phyloP scores from a whole-genome alignment of 64 coral and sea anemone genomes.

The Anthopleura sola region DNA sequence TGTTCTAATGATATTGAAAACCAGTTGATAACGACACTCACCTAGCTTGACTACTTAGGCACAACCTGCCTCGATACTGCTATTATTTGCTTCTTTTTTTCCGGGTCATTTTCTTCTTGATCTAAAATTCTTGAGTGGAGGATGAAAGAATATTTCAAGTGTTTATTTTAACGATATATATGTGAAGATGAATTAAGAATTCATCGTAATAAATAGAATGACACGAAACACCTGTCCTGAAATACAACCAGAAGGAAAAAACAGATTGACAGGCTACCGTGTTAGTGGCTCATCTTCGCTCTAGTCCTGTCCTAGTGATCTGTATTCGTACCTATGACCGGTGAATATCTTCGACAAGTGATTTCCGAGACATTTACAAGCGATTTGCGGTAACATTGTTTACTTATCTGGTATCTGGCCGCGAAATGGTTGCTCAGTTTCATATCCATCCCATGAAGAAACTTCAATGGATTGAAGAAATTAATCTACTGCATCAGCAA shows the following conservation, averaged over 20 bases:
- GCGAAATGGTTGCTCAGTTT: not conserved
- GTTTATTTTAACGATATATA: not conserved
- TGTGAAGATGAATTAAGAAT: not conserved
- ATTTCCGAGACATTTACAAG: too few species aligned
- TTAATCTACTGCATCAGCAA: not conserved
- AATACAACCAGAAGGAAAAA: too few species aligned
- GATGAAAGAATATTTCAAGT: not conserved
- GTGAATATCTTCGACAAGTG: too few species aligned
- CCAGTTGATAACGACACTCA: too few species aligned
- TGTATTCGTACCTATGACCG: not conserved
- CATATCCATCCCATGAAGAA: not conserved
- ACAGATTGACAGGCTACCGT: too few species aligned
- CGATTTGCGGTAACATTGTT: not conserved
- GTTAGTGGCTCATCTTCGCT: too few species aligned
- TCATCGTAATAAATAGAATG: not conserved
- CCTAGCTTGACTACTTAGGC: too few species aligned
- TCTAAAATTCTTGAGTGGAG: too few species aligned
- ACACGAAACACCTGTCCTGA: not conserved
- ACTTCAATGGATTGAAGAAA: constrained; percentile 14
- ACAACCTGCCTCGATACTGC: too few species aligned
- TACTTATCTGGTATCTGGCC: not conserved
- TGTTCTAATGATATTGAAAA: too few species aligned
- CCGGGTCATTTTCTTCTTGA: too few species aligned
- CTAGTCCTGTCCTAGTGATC: not conserved
- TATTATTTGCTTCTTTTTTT: too few species aligned